phyloP scores from a whole-genome alignment of 2,888 invertebrate species.

The Furcula furcula region DNA sequence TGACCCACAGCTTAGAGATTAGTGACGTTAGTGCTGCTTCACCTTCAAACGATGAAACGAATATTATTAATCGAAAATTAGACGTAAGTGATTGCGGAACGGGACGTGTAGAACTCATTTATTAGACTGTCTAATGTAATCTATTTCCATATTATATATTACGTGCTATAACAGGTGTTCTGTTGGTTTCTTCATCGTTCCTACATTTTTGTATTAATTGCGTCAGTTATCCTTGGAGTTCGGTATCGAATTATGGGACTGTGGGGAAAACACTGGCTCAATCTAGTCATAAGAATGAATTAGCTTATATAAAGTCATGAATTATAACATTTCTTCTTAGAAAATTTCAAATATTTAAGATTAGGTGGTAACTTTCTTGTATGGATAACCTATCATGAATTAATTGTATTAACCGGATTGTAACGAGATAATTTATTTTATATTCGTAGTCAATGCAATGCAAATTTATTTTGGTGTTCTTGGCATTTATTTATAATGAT shows the following conservation, averaged over 20 bases:
- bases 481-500: conserved; percentile 66
- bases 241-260: conserved; percentile 54
- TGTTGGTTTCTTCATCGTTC: conserved; percentile 66
- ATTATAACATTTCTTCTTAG: conserved; percentile 60
- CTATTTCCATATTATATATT: conserved; percentile 33
- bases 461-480: conserved; percentile 56
- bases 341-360: conserved; percentile 64
- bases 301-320: conserved; percentile 70
- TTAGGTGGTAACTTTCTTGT: conserved; percentile 52
- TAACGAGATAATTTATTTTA: conserved; percentile 53
- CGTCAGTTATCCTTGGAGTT: conserved; percentile 71
- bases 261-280: conserved; percentile 74
- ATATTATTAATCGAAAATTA: conserved; percentile 73
- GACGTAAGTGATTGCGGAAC: conserved; percentile 61
- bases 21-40: conserved; percentile 70
- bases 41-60: conserved; percentile 76
- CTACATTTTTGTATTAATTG: conserved; percentile 75
- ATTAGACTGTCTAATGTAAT: conserved; percentile 48
- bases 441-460: conserved; percentile 52
- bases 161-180: conserved; percentile 34
- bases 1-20: conserved; percentile 73
- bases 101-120: conserved; percentile 49
- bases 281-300: conserved; percentile 81
- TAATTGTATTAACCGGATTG: conserved; percentile 51
- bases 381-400: conserved; percentile 51